Conservation (phyloP, 2,797 vertebrate species). For the Mus spretus region DNA sequence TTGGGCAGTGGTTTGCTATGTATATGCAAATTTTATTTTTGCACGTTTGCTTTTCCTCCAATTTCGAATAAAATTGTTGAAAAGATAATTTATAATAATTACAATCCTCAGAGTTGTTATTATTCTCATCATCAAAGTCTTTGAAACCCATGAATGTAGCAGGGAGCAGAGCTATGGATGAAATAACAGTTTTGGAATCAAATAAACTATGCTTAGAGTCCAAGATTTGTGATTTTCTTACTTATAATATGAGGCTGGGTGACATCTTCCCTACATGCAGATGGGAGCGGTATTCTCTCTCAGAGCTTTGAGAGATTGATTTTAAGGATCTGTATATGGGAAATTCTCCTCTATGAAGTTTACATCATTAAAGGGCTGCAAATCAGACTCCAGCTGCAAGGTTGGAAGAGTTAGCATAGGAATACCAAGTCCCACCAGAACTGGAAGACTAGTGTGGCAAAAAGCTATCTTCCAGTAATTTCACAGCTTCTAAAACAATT, state of each 20-base stretch:
- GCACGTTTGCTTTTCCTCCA: slow-evolving; percentile 5
- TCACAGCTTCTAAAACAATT: not conserved
- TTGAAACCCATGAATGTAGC: not conserved
- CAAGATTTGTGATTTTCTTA: not conserved
- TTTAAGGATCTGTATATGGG: not conserved
- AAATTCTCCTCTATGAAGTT: not conserved
- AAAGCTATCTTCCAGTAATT: not conserved
- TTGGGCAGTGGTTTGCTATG: slow-evolving; percentile 42
- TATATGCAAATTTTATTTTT: slow-evolving; percentile 59
- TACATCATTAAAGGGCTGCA: not conserved
- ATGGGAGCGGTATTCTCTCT: not conserved
- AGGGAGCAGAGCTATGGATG: not conserved
- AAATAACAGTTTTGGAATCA: not conserved
- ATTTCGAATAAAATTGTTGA: slow-evolving; percentile 58
- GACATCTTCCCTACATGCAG: not conserved
- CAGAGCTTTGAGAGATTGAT: not conserved
- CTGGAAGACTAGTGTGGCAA: not conserved
- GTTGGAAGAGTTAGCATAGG: fast-evolving
- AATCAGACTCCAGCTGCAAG: not conserved
- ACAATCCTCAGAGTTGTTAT: slow-evolving; percentile 29
- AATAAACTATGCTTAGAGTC: not conserved
- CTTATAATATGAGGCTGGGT: not conserved
- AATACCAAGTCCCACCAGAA: not conserved
- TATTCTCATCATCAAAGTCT: slow-evolving; percentile 22
- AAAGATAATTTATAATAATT: slow-evolving; percentile 50